Evolutionary conservation across 2,113 vertebrate species (phyloP), one percentile per base, ranked within the genome.

Genomic region (Cathartes aura): DNA sequence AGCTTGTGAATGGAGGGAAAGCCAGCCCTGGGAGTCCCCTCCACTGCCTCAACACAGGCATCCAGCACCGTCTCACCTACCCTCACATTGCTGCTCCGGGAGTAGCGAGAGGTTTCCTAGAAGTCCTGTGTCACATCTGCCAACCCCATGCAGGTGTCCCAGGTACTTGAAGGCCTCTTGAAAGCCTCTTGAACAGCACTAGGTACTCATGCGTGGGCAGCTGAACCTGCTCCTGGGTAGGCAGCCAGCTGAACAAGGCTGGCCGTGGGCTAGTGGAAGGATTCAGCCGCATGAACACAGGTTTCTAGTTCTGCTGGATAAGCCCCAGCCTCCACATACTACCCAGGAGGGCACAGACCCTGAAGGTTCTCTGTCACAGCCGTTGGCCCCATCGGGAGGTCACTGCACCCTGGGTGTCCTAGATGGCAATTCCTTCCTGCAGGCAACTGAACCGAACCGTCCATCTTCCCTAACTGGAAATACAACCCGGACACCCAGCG

Each of bases 1-100:
- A 90, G 14, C 30, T 68, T 73, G 15, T 58, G 52, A 93, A 64
- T 0, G 2, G 56, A 59, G 19, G 8, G 43, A 81, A 81, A 90
- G 15, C 4, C 18, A 40, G 9, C 70, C 40, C 43, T 48, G 22
- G 34, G 8, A 59, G 17, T 21, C 15, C 3, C 26, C 11, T 74
- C 87, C 0, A 2, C 42, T 82, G 10, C 67, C 50, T 71, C 52
- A 38, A 32, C 12, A 9, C 15, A 18, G 36, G 29, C 47, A 75
- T 48, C 38, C 19, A 34, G 16, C 0, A 0, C 22, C 1, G 0
- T 12, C 60, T 43, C 52, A 47, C 20, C 30, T 42, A 58, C 32
- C 47, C 14, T 75, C 3, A 0, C 38, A 19, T 15, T 79, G 22
- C 26, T 85, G 38, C 11, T 38, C 26, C 32, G 63, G 56, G 9